These are phyloP conservation scores for Limenitis camilla DNA, from an alignment of 2,888 invertebrate species.

Conservation along the genomic window DNA sequence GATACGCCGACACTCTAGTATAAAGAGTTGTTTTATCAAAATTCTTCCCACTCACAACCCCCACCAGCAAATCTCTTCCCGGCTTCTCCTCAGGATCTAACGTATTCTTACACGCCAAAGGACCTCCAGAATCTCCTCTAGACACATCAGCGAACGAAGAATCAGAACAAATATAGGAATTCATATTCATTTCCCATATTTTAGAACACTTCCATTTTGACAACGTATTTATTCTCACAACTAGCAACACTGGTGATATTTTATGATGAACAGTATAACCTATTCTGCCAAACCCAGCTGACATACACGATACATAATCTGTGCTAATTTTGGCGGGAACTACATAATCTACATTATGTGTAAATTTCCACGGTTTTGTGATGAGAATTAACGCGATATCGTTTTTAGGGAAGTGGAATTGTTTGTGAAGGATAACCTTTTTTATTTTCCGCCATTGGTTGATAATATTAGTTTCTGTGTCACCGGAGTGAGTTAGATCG, in stretches of 20 bases:
- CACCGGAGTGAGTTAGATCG: constrained; percentile 31
- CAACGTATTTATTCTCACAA: constrained; percentile 37
- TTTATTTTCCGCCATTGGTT: constrained; percentile 33
- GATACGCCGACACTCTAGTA: constrained; percentile 34
- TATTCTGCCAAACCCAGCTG: constrained; percentile 43
- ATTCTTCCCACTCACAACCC: constrained; percentile 54
- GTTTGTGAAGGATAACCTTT: constrained; percentile 25
- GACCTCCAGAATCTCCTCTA: constrained; percentile 55
- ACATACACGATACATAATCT: constrained; percentile 38
- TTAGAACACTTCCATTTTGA: constrained; percentile 34
- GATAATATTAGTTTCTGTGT: constrained; percentile 27
- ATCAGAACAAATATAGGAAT: constrained; percentile 38
- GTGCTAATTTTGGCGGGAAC: constrained; percentile 23
- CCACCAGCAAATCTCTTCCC: constrained; percentile 37
- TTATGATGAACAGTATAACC: constrained; percentile 18
- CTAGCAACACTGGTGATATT: constrained; percentile 33
- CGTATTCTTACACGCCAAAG: constrained; percentile 40
- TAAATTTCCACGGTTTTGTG: constrained; percentile 32
- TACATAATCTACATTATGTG: constrained; percentile 30
- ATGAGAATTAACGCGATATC: constrained; percentile 44
- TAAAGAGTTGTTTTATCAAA: constrained; percentile 42
- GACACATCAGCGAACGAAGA: constrained; percentile 37
- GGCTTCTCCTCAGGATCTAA: constrained; percentile 31
- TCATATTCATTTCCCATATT: constrained; percentile 51
- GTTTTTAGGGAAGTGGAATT: constrained; percentile 34